Percentiles rank a stretch among this genome's conserved stretches.
Conservation (phyloP, 2,113 vertebrate genomes). For the Antigone vipio region DNA sequence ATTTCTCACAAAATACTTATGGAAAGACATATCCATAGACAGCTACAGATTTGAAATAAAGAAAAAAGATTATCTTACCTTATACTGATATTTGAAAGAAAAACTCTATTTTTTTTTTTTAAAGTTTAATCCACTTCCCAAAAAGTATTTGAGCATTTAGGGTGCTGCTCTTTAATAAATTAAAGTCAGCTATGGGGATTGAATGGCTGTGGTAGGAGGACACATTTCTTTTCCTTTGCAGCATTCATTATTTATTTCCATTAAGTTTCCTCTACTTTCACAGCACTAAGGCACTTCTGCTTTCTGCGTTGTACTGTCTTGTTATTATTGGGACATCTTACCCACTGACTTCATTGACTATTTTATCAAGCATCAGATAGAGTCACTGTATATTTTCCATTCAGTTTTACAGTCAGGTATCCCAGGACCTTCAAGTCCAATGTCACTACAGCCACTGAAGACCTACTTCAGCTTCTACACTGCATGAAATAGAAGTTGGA, state of each 20-base stretch:
- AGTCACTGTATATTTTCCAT: neutral
- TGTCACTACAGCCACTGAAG: neutral
- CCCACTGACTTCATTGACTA: neutral
- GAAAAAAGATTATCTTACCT: neutral
- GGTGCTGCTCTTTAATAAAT: neutral
- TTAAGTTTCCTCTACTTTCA: slow-evolving; percentile 5
- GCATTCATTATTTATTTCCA: slow-evolving; percentile 21
- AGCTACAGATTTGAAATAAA: neutral
- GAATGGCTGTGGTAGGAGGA: neutral
- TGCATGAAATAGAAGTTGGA: neutral
- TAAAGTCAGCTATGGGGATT: neutral
- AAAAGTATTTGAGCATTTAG: neutral
- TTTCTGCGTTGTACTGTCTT: neutral
- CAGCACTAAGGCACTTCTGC: neutral
- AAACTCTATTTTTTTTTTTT: neutral
- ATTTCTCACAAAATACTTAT: neutral
- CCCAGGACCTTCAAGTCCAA: neutral
- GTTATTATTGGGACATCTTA: neutral
- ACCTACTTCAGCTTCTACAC: neutral
- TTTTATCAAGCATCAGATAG: neutral
- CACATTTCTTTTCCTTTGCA: neutral
- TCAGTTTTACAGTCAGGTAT: neutral
- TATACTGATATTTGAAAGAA: neutral
- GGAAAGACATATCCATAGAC: neutral
- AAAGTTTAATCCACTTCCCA: neutral